Conservation (phyloP, 2,797 vertebrate genomes). For the Cirrhinus mrigala region DNA sequence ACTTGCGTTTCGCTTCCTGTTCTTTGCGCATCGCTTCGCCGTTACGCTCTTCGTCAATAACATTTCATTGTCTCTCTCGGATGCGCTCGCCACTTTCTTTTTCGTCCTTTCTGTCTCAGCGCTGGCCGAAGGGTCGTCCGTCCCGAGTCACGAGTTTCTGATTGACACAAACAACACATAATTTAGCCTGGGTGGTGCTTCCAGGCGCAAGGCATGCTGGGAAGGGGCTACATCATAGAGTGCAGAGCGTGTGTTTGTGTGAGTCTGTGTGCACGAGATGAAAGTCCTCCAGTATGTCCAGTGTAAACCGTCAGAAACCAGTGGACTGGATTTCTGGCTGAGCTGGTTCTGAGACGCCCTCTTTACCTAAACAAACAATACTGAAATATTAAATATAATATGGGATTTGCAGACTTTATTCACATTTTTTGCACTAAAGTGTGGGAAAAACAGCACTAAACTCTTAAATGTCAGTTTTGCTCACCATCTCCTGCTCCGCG, state of each 20-base stretch:
- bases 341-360: conserved; percentile 65
- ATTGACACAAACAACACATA: conserved; percentile 41
- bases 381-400: background rate
- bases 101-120: conserved; percentile 34
- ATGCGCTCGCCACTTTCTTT: conserved; percentile 51
- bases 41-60: background rate
- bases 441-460: background rate
- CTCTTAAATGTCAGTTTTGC: conserved; percentile 10
- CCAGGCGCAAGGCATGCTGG: conserved; percentile 69
- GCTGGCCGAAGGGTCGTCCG: conserved; percentile 42
- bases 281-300: conserved; percentile 31
- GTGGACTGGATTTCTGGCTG: conserved; percentile 76
- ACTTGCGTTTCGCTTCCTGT: conserved; percentile 51
- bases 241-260: conserved; percentile 24
- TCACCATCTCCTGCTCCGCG: conserved; percentile 74
- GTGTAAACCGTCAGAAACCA: conserved; percentile 74
- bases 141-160: conserved; percentile 18
- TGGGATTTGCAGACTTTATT: background rate
- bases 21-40: background rate
- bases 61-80: background rate
- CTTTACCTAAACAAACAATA: conserved; percentile 67
- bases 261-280: conserved; percentile 20
- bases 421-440: background rate
- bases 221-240: conserved; percentile 54
- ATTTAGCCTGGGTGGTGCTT: conserved; percentile 60